phyloP scores from a whole-genome alignment of 2,888 invertebrate species.

The Idaea dimidiata region DNA sequence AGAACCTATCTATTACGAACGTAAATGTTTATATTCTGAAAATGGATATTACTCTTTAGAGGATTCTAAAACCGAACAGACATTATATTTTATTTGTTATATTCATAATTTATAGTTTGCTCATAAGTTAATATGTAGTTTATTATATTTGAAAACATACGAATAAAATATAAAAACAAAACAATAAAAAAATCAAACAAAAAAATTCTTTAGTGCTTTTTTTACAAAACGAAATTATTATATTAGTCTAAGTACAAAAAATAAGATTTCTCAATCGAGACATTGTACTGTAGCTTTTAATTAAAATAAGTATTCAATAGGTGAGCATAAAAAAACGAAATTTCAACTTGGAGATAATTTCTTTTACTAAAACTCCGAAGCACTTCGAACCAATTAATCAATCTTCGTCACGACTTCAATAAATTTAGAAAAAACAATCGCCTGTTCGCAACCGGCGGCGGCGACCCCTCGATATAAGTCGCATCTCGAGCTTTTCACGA shows the following conservation, averaged over 20 bases:
- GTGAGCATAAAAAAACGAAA: neutral
- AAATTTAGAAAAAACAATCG: constrained; percentile 2
- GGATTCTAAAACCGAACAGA: neutral
- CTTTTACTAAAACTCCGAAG: neutral
- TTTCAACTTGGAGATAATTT: neutral
- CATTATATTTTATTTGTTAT: neutral
- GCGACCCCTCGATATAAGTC: constrained; percentile 16
- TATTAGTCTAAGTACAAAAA: too few species aligned
- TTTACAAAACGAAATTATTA: too few species aligned
- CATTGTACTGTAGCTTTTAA: too few species aligned
- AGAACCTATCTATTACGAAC: neutral
- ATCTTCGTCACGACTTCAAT: neutral
- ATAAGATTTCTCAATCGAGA: too few species aligned
- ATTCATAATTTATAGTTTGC: too few species aligned
- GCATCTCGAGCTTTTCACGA: constrained; percentile 16
- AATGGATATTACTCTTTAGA: neutral
- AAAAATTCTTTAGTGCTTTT: too few species aligned
- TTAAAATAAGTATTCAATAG: too few species aligned
- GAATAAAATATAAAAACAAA: too few species aligned
- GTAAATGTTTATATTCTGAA: neutral
- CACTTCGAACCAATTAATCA: neutral
- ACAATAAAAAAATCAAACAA: too few species aligned
- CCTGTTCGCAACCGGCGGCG: too few species aligned
- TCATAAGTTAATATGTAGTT: too few species aligned
- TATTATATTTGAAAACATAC: too few species aligned